Conservation (phyloP, 2,113 vertebrate genomes). For the Sinocyclocheilus grahami region DNA sequence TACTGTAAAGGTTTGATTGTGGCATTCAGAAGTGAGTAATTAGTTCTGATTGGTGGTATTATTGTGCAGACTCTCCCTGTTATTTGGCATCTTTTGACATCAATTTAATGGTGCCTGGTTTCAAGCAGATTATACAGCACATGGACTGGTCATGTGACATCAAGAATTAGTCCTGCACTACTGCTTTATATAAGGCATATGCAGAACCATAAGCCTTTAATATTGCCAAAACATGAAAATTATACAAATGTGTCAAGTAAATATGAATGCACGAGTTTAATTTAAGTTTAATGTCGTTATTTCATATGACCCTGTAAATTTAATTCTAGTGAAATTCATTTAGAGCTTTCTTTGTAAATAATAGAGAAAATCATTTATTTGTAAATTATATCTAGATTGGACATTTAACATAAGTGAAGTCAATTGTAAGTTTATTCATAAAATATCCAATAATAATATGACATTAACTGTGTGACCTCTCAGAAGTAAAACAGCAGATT, state of each 20-base stretch:
- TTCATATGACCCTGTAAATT: not conserved
- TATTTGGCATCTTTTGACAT: conserved; percentile 59
- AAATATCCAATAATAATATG: too few species aligned
- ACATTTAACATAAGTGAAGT: not conserved
- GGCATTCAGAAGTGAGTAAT: conserved; percentile 42
- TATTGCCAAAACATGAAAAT: not conserved
- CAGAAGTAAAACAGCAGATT: not conserved
- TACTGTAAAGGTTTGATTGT: not conserved
- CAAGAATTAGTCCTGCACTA: conserved; percentile 49
- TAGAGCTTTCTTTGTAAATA: not conserved
- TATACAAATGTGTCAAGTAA: not conserved
- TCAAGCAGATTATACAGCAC: conserved; percentile 40
- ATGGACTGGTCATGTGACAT: conserved; percentile 37
- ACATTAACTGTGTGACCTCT: not conserved
- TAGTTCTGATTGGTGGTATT: conserved; percentile 42
- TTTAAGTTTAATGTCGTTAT: not conserved
- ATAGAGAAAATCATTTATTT: not conserved
- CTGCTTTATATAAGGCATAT: not conserved
- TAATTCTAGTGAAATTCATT: not conserved
- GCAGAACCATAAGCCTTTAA: not conserved
- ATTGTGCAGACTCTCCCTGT: conserved; percentile 8
- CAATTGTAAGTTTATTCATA: not conserved
- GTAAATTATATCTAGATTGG: not conserved
- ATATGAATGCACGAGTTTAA: not conserved
- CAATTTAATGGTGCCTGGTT: conserved; percentile 50